Conservation (phyloP, 2,797 vertebrate species). For the Xiphorhynchus erythropygius region DNA sequence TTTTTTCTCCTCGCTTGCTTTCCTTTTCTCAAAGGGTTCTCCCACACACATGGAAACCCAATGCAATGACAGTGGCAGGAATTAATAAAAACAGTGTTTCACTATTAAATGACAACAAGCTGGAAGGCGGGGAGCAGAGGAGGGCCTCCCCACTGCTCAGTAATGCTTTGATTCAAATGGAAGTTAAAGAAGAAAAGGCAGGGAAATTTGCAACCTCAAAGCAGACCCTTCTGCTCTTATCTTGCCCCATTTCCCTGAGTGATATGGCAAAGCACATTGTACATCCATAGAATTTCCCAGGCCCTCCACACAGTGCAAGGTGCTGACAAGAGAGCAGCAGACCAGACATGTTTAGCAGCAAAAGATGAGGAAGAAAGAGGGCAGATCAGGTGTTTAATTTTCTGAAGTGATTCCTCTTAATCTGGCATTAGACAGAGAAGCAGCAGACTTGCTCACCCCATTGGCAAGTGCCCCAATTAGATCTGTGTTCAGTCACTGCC, state of each 20-base stretch:
- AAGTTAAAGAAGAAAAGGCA: not conserved
- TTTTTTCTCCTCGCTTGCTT: not conserved
- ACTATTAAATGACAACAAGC: constrained; percentile 39
- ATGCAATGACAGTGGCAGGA: not conserved
- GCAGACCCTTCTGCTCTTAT: not conserved
- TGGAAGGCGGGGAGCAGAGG: not conserved
- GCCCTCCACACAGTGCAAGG: fast-evolving
- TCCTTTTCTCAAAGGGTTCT: constrained; percentile 13
- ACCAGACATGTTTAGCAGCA: not conserved
- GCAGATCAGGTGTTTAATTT: not conserved
- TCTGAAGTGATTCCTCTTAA: not conserved
- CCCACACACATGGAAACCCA: constrained; percentile 29
- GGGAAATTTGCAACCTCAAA: not conserved
- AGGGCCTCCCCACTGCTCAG: constrained; percentile 24
- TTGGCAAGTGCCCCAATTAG: not conserved
- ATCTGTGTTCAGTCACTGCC: not conserved
- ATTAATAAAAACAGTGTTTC: constrained; percentile 21
- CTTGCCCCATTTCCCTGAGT: not conserved
- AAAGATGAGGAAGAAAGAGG: not conserved
- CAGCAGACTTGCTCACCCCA: not conserved
- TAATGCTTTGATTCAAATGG: not conserved
- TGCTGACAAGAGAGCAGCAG: not conserved
- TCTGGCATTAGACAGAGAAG: not conserved
- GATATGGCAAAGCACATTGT: not conserved
- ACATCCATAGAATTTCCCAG: not conserved